Evolutionary conservation across 2,113 vertebrate species (phyloP).

Genomic region (Catharus fuscescens): DNA sequence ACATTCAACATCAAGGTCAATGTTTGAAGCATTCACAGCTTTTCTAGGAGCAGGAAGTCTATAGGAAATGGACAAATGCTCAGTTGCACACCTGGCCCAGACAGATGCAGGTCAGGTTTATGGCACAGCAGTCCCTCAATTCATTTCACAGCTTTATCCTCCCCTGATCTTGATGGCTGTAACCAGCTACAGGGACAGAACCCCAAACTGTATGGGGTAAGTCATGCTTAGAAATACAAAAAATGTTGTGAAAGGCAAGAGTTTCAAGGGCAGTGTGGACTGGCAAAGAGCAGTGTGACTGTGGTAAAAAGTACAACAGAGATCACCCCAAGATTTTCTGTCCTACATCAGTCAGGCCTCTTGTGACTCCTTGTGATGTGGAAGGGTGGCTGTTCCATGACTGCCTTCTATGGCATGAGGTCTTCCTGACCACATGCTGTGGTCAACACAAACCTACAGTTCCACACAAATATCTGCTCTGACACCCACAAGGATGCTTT

Average conservation of each 20-base stretch:
- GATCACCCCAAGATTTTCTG: not conserved
- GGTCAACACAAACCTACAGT: rapidly evolving
- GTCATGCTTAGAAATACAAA: not conserved
- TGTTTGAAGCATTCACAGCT: not conserved
- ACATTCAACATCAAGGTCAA: not conserved
- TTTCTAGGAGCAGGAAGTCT: not conserved
- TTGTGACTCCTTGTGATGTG: not conserved
- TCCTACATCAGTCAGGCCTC: not conserved
- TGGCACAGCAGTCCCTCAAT: not conserved
- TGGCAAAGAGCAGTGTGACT: not conserved
- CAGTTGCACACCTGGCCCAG: not conserved
- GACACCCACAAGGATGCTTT: not conserved
- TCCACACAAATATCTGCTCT: not conserved
- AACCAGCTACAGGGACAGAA: not conserved
- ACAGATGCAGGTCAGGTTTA: not conserved
- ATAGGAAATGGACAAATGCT: not conserved
- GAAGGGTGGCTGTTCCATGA: rapidly evolving
- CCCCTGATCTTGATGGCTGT: not conserved
- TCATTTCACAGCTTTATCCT: not conserved
- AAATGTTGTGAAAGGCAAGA: not conserved
- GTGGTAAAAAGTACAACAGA: not conserved
- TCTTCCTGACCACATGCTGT: rapidly evolving
- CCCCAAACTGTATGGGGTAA: not conserved
- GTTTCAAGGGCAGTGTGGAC: not conserved
- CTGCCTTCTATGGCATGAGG: not conserved